phyloP scores from a whole-genome alignment of 2,888 invertebrate species.

The Aproaerema taeniolella region DNA sequence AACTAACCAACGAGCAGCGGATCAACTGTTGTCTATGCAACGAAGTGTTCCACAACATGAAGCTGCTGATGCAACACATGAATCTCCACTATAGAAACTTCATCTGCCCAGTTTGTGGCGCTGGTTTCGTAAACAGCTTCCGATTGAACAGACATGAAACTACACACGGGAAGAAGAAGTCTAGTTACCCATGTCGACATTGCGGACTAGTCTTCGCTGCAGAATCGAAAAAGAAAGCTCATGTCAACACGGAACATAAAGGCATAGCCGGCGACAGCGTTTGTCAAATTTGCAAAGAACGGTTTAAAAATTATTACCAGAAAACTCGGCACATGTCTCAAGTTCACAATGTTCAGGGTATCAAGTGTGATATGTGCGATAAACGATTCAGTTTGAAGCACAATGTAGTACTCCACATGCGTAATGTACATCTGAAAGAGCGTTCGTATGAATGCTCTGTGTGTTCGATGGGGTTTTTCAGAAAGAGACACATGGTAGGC shows the following conservation, averaged over 20 bases:
- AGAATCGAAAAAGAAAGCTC: slow-evolving; percentile 61
- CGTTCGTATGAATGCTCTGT: slow-evolving; percentile 62
- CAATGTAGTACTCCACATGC: slow-evolving; percentile 56
- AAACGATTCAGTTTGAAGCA: slow-evolving; percentile 66
- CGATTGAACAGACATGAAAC: slow-evolving; percentile 58
- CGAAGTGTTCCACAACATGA: slow-evolving; percentile 62
- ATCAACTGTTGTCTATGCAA: slow-evolving; percentile 59
- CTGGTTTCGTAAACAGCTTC: slow-evolving; percentile 62
- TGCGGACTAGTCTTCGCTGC: slow-evolving; percentile 58
- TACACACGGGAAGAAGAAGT: slow-evolving; percentile 59
- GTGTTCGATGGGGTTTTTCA: slow-evolving; percentile 66
- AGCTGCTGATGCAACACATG: slow-evolving; percentile 65
- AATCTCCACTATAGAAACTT: slow-evolving; percentile 64
- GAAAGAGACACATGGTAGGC: slow-evolving; percentile 62
- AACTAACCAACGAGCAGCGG: slow-evolving; percentile 50
- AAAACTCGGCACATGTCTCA: slow-evolving; percentile 67
- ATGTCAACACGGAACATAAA: slow-evolving; percentile 61
- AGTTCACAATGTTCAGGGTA: slow-evolving; percentile 59
- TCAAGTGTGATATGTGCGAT: slow-evolving; percentile 61
- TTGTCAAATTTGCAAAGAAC: slow-evolving; percentile 63
- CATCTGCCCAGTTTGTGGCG: slow-evolving; percentile 63
- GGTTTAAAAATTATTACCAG: slow-evolving; percentile 68
- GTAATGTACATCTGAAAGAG: slow-evolving; percentile 62
- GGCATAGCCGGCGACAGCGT: slow-evolving; percentile 65
- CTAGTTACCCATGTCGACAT: slow-evolving; percentile 52